These are phyloP conservation scores for Ptiloglossa arizonensis DNA, from an alignment of 1,140 invertebrate genomes.

Conservation along the genomic window DNA sequence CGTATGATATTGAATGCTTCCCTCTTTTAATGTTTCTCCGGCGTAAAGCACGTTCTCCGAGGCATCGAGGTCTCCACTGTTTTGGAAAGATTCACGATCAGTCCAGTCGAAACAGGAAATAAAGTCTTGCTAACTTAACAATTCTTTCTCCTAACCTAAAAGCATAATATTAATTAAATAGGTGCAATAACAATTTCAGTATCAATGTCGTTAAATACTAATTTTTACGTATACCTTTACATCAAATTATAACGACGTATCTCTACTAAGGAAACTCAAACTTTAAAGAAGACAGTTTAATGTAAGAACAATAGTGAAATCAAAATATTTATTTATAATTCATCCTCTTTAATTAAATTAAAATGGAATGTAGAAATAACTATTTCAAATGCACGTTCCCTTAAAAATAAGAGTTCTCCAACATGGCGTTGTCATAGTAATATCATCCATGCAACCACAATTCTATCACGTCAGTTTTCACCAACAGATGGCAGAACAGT, in stretches of 20 bases:
- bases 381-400: background rate
- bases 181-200: background rate
- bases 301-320: background rate
- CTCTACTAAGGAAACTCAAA: background rate
- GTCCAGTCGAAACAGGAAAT: background rate
- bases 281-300: background rate
- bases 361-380: background rate
- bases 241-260: background rate
- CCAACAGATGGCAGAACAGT: conserved; percentile 39
- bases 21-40: background rate
- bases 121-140: background rate
- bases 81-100: background rate
- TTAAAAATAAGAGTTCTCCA: conserved; percentile 7
- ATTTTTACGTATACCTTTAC: too few species aligned
- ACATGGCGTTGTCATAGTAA: background rate
- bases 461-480: background rate
- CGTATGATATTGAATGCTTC: background rate
- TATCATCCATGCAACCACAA: background rate
- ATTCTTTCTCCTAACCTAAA: background rate
- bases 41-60: background rate
- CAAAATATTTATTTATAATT: background rate
- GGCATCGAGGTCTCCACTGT: conserved; percentile 30
- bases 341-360: too few species aligned
- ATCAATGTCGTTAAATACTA: background rate
- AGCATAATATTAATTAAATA: background rate